Base-by-base conservation (phyloP, 2,113 vertebrate species). In the Columbina picui region DNA sequence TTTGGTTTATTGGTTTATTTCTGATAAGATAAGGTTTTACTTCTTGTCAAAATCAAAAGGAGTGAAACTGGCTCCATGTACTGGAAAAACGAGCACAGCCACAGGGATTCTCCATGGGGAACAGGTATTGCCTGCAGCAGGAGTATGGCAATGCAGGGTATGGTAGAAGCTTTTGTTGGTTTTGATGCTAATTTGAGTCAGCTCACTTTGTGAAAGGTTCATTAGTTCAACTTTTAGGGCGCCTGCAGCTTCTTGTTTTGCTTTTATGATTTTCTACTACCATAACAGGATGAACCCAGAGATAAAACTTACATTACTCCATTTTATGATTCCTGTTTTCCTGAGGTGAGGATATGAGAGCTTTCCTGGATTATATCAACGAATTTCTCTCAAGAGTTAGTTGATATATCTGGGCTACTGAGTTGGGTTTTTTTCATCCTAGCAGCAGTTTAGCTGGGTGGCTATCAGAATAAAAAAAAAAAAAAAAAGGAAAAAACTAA, bases 111-210 rank as follows among this genome's bases (percentile, higher is more conserved):
- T 84, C 74, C 23, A 7, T 56, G 22, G 91, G 56, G 43, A 91
- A 64, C 13, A 79, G 27, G 25, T 78, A 82, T 81, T 89, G 65
- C 73, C 91, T 71, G 38, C 41, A 92, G 91, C 47, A 93, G 69
- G 56, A 89, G 83, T 64, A 78, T 81, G 86, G 73, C 77, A 81
- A 45, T 59, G 43, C 60, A 74, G 71, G 77, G 52, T 14, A 17
- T 17, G 56, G 41, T 52, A 89, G 77, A 89, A 52, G 32, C 34
- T 86, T 88, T 93, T 45, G 1, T 52, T 84, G 34, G 16, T 23
- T 64, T 93, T 81, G 36, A 34, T 89, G 60, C 47, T 88, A 77
- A 77, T 86, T 94, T 90, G 86, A 76, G 41, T 73, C 84, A 89
- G 52, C 26, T 82, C 26, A 38, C 53, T 87, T 77, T 82, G 34